A percentile compares a stretch with the other conserved stretches of the same genome.
Evolutionary conservation across 2,888 invertebrate genomes (phyloP).

Genomic region (Chaetogeoica ovagalla): DNA sequence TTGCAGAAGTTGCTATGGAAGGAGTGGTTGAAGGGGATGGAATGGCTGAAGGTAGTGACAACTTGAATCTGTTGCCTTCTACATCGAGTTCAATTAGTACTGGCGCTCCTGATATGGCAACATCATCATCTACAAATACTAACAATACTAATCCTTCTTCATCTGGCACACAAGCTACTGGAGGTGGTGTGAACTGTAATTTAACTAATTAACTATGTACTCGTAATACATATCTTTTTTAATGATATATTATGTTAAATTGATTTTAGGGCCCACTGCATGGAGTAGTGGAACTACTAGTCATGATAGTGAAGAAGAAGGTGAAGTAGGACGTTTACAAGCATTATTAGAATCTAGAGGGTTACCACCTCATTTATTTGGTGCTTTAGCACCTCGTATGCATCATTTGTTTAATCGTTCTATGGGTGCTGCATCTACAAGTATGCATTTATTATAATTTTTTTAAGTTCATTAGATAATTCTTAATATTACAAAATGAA

Average conservation of each 20-base stretch:
- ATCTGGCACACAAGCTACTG: constrained; percentile 40
- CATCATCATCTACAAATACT: constrained; percentile 30
- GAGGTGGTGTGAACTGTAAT: constrained; percentile 30
- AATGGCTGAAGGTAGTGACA: constrained; percentile 41
- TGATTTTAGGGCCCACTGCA: constrained; percentile 27
- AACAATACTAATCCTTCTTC: constrained; percentile 41
- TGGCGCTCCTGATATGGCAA: constrained; percentile 35
- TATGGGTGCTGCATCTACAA: constrained; percentile 70
- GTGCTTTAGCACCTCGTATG: constrained; percentile 94
- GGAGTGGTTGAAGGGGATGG: constrained; percentile 46
- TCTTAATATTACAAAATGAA: not conserved
- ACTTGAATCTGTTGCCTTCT: constrained; percentile 38
- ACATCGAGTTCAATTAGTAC: constrained; percentile 40
- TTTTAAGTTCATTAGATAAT: not conserved
- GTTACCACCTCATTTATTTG: constrained; percentile 93
- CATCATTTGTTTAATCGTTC: constrained; percentile 92
- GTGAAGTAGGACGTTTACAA: constrained; percentile 92
- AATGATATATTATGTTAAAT: not conserved
- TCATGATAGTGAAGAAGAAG: constrained; percentile 76
- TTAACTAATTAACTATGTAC: not conserved
- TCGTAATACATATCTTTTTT: not conserved
- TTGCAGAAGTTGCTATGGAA: constrained; percentile 38
- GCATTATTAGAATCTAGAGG: constrained; percentile 93
- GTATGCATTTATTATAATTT: constrained; percentile 3
- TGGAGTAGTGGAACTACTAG: constrained; percentile 46